Conservation (phyloP, 1,140 invertebrate species). For the Trichonephila clavipes region DNA sequence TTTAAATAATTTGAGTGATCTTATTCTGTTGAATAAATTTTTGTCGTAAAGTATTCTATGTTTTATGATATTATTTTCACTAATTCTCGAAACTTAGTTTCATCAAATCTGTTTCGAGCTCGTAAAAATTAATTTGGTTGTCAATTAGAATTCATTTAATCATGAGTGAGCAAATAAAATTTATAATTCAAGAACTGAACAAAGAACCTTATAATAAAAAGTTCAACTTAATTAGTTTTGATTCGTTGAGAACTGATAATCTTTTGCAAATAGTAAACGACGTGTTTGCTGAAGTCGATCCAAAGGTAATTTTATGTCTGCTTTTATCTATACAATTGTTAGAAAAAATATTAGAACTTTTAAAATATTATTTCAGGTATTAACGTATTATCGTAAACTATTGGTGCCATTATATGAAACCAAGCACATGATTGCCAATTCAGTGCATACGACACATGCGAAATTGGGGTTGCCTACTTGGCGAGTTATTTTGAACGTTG, state of each 20-base stretch:
- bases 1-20: not conserved
- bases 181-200: constrained; percentile 89
- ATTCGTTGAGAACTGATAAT: constrained; percentile 88
- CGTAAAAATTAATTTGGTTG: not conserved
- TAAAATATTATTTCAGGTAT: too few species aligned
- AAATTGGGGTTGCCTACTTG: too few species aligned
- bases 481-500: too few species aligned
- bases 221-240: constrained; percentile 92
- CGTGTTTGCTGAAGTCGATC: constrained; percentile 86
- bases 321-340: not conserved
- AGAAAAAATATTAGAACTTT: too few species aligned
- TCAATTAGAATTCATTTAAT: not conserved
- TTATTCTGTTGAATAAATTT: too few species aligned
- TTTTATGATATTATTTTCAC: too few species aligned
- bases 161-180: constrained; percentile 87
- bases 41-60: too few species aligned
- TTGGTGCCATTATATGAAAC: too few species aligned
- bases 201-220: constrained; percentile 87
- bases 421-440: too few species aligned
- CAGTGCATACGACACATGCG: too few species aligned
- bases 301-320: constrained; percentile 80
- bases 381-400: too few species aligned
- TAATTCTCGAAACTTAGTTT: not conserved
- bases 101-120: not conserved
- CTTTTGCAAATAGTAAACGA: constrained; percentile 88